A percentile compares a stretch with the other conserved stretches of the same genome.
These are phyloP conservation scores for Morone chrysops DNA, from an alignment of 2,113 vertebrate genomes.

Conservation along the genomic window DNA sequence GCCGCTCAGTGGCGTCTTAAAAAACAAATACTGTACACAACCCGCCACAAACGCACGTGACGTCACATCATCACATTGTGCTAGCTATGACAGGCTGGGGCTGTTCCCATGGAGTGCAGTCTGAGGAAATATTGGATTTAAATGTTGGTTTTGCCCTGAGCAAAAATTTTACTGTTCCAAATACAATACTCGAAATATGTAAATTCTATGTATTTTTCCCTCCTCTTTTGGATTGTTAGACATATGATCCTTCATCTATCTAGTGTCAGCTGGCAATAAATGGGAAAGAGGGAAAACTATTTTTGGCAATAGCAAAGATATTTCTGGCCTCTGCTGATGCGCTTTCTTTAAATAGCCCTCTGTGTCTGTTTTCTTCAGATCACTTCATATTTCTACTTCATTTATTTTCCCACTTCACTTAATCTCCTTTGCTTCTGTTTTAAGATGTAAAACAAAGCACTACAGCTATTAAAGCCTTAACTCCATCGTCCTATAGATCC, in stretches of 20 bases:
- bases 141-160: no score
- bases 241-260: constrained; percentile 2
- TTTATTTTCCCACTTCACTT: constrained; percentile 19
- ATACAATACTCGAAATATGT: background rate
- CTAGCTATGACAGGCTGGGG: background rate
- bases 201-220: background rate
- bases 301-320: constrained; percentile 47
- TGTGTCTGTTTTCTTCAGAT: constrained; percentile 16
- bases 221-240: background rate
- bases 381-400: constrained; percentile 27
- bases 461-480: background rate
- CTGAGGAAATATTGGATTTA: no score
- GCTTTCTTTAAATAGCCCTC: constrained; percentile 51
- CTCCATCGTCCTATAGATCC: background rate
- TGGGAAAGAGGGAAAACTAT: constrained; percentile 24
- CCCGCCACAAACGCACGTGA: no score
- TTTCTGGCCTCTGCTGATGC: constrained; percentile 37
- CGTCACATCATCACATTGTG: no score
- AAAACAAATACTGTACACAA: no score
- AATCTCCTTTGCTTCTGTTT: constrained; percentile 8
- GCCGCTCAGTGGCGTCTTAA: no score
- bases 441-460: background rate
- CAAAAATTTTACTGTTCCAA: no score
- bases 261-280: background rate
- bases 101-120: no score